These are phyloP conservation scores for Bagarius yarrelli DNA, from an alignment of 2,113 vertebrate genomes.

Conservation along the genomic window DNA sequence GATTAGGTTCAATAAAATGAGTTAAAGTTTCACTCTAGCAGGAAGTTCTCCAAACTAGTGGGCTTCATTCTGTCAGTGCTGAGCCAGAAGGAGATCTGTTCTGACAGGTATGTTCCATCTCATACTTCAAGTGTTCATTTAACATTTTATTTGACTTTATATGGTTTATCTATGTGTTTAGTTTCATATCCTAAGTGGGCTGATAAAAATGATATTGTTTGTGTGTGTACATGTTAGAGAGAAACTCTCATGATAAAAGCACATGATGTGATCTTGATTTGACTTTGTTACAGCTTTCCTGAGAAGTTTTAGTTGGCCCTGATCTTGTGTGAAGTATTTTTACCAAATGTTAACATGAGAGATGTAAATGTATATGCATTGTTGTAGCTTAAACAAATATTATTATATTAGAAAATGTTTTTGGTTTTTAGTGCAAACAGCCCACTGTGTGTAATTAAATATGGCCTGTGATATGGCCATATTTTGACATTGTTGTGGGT, in stretches of 20 bases:
- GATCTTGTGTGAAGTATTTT: constrained; percentile 9
- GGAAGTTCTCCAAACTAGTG: constrained; percentile 37
- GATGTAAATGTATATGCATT: background rate
- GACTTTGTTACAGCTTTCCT: constrained; percentile 30
- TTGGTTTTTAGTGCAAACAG: background rate
- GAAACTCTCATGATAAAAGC: background rate
- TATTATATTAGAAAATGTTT: background rate
- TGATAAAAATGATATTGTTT: background rate
- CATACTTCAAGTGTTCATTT: background rate
- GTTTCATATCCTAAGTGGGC: background rate
- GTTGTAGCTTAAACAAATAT: background rate
- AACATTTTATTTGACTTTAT: background rate
- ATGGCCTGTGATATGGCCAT: background rate
- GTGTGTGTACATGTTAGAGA: background rate
- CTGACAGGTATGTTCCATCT: constrained; percentile 45
- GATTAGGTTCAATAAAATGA: constrained; percentile 63
- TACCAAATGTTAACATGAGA: background rate
- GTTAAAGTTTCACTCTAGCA: constrained; percentile 60
- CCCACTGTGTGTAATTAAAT: constrained; percentile 1
- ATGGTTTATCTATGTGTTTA: background rate
- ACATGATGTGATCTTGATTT: constrained; percentile 42
- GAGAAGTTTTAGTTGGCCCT: constrained; percentile 1
- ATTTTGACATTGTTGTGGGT: too few relatives aligned
- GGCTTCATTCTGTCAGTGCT: constrained; percentile 22
- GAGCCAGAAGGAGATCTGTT: constrained; percentile 39